Evolutionary conservation across 2,888 invertebrate species (phyloP).

Genomic region (Apotomis turbidana): DNA sequence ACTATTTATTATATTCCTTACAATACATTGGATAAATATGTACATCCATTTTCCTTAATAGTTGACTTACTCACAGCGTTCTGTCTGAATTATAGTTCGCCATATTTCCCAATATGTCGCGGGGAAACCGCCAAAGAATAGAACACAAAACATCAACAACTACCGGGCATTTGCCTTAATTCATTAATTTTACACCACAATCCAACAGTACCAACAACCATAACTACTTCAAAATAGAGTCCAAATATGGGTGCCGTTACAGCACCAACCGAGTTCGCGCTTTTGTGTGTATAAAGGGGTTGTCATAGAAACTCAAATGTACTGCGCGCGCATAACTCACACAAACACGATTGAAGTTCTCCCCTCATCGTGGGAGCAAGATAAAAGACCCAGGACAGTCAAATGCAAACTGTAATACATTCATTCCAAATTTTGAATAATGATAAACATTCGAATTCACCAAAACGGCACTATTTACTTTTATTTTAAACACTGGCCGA

Average conservation of each 20-base stretch:
- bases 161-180: conserved; percentile 77
- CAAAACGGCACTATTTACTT: neutral
- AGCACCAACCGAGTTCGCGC: conserved; percentile 62
- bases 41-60: conserved; percentile 28
- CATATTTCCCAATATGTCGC: conserved; percentile 36
- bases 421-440: neutral
- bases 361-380: conserved; percentile 66
- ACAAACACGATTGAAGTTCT: conserved; percentile 53
- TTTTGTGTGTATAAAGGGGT: conserved; percentile 79
- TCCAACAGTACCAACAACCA: conserved; percentile 46
- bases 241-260: conserved; percentile 43
- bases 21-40: conserved; percentile 30
- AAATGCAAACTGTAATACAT: conserved; percentile 48
- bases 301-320: conserved; percentile 82
- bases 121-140: conserved; percentile 67
- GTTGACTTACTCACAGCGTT: conserved; percentile 11
- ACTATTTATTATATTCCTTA: conserved; percentile 23
- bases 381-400: conserved; percentile 61
- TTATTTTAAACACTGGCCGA: conserved; percentile 10
- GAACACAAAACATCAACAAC: conserved; percentile 72
- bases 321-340: conserved; percentile 79
- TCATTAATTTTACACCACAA: conserved; percentile 76
- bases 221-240: conserved; percentile 43
- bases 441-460: neutral
- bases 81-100: conserved; percentile 31